phyloP scores from a whole-genome alignment of 2,888 invertebrate genomes.

The Ariolimax columbianus region DNA sequence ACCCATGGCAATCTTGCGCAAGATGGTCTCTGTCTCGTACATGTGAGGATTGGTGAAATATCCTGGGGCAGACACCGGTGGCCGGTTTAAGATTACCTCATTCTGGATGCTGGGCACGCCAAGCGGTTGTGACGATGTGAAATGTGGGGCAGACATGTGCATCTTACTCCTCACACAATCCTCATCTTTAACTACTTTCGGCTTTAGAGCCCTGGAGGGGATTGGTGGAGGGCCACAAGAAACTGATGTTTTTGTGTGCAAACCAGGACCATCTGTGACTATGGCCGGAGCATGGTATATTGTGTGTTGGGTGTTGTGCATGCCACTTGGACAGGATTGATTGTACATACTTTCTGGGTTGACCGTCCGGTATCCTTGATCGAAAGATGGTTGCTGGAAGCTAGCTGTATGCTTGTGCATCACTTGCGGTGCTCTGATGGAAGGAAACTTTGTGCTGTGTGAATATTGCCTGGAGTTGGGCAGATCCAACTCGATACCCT shows the following conservation, averaged over 20 bases:
- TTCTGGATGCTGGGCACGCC: not conserved
- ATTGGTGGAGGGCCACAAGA: conserved; percentile 13
- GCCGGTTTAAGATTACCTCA: not conserved
- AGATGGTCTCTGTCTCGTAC: conserved; percentile 8
- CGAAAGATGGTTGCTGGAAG: not conserved
- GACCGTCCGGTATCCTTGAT: conserved; percentile 33
- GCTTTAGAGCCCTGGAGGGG: conserved; percentile 42
- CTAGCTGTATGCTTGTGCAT: not conserved
- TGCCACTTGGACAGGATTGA: not conserved
- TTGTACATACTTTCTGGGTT: not conserved
- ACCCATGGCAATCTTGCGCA: not conserved
- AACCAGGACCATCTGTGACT: not conserved
- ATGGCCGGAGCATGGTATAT: conserved; percentile 5
- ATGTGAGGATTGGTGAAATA: not conserved
- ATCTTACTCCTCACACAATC: not conserved
- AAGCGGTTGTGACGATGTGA: not conserved
- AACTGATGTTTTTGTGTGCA: not conserved
- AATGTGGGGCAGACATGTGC: not conserved
- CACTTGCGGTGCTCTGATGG: not conserved
- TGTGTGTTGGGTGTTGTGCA: not conserved
- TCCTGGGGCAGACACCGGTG: not conserved
- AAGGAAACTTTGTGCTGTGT: not conserved
- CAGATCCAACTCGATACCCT: conserved; percentile 18
- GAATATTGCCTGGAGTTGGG: not conserved
- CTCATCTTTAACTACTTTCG: conserved; percentile 9